Base-by-base conservation (phyloP, 2,888 invertebrate genomes). In the Ormyrus labotus region DNA sequence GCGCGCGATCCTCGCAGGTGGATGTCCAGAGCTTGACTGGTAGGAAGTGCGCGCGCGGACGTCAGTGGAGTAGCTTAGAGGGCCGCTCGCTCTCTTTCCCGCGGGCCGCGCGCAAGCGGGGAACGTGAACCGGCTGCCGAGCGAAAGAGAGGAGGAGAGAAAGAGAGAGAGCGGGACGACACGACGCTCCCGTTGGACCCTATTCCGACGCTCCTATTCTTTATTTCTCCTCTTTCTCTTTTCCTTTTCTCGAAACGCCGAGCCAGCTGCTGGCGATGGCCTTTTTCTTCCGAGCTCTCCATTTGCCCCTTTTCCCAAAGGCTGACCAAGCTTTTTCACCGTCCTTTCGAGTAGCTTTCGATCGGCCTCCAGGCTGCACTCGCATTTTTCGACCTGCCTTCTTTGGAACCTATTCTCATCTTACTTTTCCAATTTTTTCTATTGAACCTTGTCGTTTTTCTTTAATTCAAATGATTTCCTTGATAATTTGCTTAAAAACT, bases 11-110 rank as follows among this genome's bases (percentile, higher is more conserved):
- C 90, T 90, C 89, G 86, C 90, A 90, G 90, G 89, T 90, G 89
- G 89, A 89, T 89, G 88, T 89, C 88, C 89, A 90, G 87, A 89
- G 90, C 89, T 90, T 88, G 90, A 90, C 90, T 90, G 90, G 70
- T 77, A 76, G 80, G 76, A 80, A 77, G 77, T 80, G 75, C 11
- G 55, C 61, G 53, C 64, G 19, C 64, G 72, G 69, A 61, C 63
- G 70, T 34, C 45, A 19, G 47, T 48, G 13, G 8, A 48, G 67
- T 58, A 34, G 67, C 67, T 60, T 74, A 75, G 75, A 64, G 68
- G 45, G 75, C 13, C 67, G 51, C 58, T 65, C 67, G 57, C 50
- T 64, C 57, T 65, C 65, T 71, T 61, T 74, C 48, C 7, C 53
- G n/a, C 47, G 45, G 53, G 5, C 55, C 48, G 64, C 6, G 7